Conservation (phyloP, 2,888 invertebrate species). For the Stegophylla sp. region DNA sequence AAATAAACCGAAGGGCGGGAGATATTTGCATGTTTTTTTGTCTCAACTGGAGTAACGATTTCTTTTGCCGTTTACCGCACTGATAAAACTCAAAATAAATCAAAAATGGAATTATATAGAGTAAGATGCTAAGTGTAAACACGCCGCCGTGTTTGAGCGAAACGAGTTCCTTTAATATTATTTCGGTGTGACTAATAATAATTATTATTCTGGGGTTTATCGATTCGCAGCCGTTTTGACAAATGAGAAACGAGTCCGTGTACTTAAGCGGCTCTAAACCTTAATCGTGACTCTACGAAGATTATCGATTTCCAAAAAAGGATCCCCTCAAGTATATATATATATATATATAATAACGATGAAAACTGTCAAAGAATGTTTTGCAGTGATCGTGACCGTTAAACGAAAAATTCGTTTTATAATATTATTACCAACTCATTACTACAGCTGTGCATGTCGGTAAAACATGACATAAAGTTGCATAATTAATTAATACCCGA, state of each 20-base stretch:
- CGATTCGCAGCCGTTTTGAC: conserved; percentile 8
- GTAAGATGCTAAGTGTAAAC: neutral
- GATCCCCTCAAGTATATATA: neutral
- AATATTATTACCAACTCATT: neutral
- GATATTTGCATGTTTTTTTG: no score
- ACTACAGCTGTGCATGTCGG: neutral
- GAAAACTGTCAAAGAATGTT: conserved; percentile 23
- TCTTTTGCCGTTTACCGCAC: neutral
- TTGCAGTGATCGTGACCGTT: neutral
- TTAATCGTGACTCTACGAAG: neutral
- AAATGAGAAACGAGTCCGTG: neutral
- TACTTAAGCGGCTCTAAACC: conserved; percentile 5
- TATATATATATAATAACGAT: no score
- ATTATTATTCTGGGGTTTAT: conserved; percentile 8
- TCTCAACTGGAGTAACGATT: neutral
- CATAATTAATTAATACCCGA: neutral
- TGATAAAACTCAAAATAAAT: neutral
- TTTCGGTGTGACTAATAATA: neutral
- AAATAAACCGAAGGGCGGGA: neutral
- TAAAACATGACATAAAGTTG: neutral
- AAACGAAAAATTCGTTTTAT: neutral
- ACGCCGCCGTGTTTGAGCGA: neutral
- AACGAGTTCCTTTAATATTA: neutral
- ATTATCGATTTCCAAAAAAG: conserved; percentile 7
- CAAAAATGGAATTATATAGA: neutral